A percentile compares a stretch with the other conserved stretches of the same genome.
Conservation (phyloP, 92 coral and sea anemone species). For the Paramuricea clavata region DNA sequence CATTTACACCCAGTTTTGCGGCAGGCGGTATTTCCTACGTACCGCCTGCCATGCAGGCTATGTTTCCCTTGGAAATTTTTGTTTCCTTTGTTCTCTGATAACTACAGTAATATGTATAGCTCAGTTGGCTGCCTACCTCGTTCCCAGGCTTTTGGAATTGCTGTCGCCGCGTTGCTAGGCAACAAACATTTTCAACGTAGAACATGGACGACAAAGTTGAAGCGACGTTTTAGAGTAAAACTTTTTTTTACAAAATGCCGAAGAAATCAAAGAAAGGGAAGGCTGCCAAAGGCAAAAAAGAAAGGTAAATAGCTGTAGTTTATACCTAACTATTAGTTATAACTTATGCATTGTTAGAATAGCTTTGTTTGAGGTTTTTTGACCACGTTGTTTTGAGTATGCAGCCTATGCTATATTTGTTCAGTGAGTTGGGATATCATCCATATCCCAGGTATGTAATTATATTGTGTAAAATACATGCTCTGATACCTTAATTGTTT, state of each 20-base stretch:
- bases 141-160: too few relatives aligned
- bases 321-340: not conserved
- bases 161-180: constrained; percentile 5
- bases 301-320: constrained; percentile 67
- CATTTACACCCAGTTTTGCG: too few relatives aligned
- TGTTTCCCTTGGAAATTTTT: too few relatives aligned
- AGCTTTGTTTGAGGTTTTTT: not conserved
- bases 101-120: too few relatives aligned
- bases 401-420: not conserved
- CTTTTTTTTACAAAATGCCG: constrained; percentile 72
- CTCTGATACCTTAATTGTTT: too few relatives aligned
- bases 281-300: constrained; percentile 80
- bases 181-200: not conserved
- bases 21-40: too few relatives aligned
- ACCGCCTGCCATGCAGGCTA: too few relatives aligned
- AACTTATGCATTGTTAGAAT: not conserved
- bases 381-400: not conserved
- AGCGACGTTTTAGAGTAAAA: not conserved
- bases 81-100: too few relatives aligned
- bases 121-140: too few relatives aligned
- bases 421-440: not conserved
- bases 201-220: not conserved
- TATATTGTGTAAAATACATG: constrained; percentile 79
- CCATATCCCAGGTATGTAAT: too few relatives aligned
- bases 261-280: constrained; percentile 94